Base-by-base conservation (phyloP, 2,888 invertebrate genomes). In the Ochropleura plecta region DNA sequence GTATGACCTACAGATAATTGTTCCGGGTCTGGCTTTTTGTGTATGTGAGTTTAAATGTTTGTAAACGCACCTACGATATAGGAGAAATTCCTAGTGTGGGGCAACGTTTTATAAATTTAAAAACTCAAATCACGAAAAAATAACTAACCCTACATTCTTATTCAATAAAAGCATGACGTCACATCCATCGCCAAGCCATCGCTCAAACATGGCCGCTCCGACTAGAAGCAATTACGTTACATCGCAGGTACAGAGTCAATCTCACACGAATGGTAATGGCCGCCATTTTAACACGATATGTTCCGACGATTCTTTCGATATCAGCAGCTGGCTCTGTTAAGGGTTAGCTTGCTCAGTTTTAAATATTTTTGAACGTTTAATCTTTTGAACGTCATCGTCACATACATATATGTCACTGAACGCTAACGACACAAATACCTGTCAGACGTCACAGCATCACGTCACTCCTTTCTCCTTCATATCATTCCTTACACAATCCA, bases 251-350 rank as follows among this genome's bases (percentile, higher is more conserved):
- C 73, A 71, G 81, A 88, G 87, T 88, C 87, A 88, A 85, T 88
- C 87, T 84, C 83, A 84, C 86, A 78, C 78, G 74, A 72, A 72
- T 82, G 84, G 88, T 90, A 86, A 84, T 86, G 86, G 87, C 87
- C 76, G 71, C 87, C 91, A 89, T 66, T 93, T 93, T 91, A 90
- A 90, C 89, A 90, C 88, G 84, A 88, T 89, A 88, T 90, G 89
- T 88, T 89, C 86, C 86, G 81, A 71, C 87, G 80, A 92, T 91
- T 93, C 91, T 92, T 93, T 91, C 89, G 87, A 90, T 91, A 91
- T 88, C 88, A 88, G 88, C 91, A 89, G 87, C 88, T 91, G 90
- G 83, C 79, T 62, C 79, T 62, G 82, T 91, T 93, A 93, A 93
- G 91, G 91, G 85, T 59, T 12, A 64, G 76, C 14, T 12, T 0